phyloP scores from a whole-genome alignment of 2,113 vertebrate species.

The Etheostoma cragini region DNA sequence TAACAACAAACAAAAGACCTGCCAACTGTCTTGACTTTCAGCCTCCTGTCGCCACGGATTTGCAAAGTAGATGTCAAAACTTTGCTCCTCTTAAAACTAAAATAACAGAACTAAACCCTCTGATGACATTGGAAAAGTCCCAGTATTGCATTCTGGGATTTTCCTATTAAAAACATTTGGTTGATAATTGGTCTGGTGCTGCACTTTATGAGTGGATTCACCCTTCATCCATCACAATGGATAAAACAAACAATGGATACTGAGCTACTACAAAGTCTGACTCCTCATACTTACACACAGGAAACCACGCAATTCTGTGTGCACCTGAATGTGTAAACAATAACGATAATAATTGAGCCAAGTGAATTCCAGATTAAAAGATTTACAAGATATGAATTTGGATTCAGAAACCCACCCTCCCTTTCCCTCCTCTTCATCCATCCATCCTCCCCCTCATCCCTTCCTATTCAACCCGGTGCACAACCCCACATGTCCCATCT shows the following conservation, averaged over 20 bases:
- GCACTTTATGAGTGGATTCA: background rate
- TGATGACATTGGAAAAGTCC: background rate
- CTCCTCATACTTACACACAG: background rate
- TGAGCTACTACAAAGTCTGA: background rate
- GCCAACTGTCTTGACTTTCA: slow-evolving; percentile 14
- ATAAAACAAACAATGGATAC: background rate
- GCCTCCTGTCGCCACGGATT: slow-evolving; percentile 4
- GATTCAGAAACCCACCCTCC: too few species aligned
- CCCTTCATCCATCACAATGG: background rate
- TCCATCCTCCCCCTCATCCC: too few species aligned
- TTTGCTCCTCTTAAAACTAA: background rate
- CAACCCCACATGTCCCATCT: too few species aligned
- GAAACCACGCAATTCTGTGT: background rate
- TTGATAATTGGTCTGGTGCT: background rate
- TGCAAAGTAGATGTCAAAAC: slow-evolving; percentile 15
- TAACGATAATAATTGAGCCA: too few species aligned
- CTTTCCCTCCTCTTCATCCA: too few species aligned
- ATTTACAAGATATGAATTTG: too few species aligned
- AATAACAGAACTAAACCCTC: background rate
- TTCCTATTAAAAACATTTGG: background rate
- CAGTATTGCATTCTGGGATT: background rate
- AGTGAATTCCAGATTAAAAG: too few species aligned
- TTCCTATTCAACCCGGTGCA: too few species aligned
- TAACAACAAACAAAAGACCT: slow-evolving; percentile 13
- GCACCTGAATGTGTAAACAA: background rate